Evolutionary conservation across 2,888 invertebrate genomes (phyloP), one percentile per base, ranked within the genome.

Genomic region (Callinectes sapidus): DNA sequence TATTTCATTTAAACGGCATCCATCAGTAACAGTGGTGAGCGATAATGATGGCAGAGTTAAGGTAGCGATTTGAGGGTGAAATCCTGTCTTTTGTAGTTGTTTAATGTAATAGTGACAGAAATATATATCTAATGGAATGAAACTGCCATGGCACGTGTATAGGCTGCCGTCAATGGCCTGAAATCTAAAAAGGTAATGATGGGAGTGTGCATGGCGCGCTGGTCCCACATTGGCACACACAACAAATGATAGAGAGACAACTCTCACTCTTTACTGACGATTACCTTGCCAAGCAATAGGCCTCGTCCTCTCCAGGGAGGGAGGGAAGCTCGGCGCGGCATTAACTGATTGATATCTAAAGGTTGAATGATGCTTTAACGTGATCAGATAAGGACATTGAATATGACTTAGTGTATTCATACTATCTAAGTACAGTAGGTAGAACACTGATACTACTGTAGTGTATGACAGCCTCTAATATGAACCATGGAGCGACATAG

Each of bases 351-450:
- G 71, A 28, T 77, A 77, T 77, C 71, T 28, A 77, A 77, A 77
- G 71, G 71, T 77, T 77, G 71, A 77, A 77, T 13, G 71, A 77
- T 77, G 71, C 71, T 77, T 77, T 28, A 77, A 77, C 71, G 28
- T 77, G 28, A 77, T n/a, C 28, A 61, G 13, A 23, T 61, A 61
- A 61, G 6, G 2, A 61, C 0, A 23, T 61, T 23, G 23, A 61
- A 5, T 61, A 14, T 61, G 61, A 61, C 23, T 23, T 61, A 61
- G 2, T 16, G 23, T 61, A 5, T 61, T 18, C 6, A 61, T 61
- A 18, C 23, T 61, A 18, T 61, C 3, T 61, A 23, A 61, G 23
- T 61, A 61, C 2, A 23, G 23, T 23, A 61, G 23, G 18, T 2
- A 23, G 18, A 61, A 61, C 18, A 61, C 6, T 61, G 48, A 48